Conservation (phyloP, 2,797 vertebrate genomes). For the Gephyroberyx darwinii region DNA sequence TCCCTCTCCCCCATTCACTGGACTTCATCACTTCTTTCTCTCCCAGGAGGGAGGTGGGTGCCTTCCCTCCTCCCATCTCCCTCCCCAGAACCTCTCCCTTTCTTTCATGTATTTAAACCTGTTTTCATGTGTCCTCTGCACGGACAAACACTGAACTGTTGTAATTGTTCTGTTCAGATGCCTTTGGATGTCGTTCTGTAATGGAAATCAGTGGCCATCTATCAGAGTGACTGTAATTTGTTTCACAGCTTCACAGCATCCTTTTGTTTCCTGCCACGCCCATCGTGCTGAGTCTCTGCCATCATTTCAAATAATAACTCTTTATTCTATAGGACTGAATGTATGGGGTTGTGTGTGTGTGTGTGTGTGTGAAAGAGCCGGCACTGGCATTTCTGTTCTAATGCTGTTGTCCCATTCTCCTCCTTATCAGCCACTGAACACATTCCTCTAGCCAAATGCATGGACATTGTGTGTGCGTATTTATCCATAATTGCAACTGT, state of each 20-base stretch:
- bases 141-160: background rate
- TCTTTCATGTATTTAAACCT: constrained; percentile 10
- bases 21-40: constrained; percentile 1
- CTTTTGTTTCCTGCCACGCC: constrained; percentile 22
- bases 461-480: constrained; percentile 14
- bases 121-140: background rate
- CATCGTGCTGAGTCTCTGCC: background rate
- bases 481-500: constrained; percentile 57
- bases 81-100: background rate
- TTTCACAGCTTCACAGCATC: background rate
- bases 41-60: background rate
- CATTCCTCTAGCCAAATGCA: constrained; percentile 58
- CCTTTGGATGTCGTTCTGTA: constrained; percentile 16
- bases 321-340: constrained; percentile 10
- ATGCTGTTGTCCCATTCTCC: constrained; percentile 58
- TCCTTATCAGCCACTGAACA: constrained; percentile 74
- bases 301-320: background rate
- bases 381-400: constrained; percentile 58
- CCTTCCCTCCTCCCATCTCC: background rate
- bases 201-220: constrained; percentile 35
- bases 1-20: constrained; percentile 7
- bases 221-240: constrained; percentile 1
- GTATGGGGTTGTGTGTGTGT: background rate
- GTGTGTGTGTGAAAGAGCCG: constrained; percentile 20
- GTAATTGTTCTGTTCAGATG: background rate